Conservation (phyloP, 2,797 vertebrate genomes). For the Oreochromis grahami region DNA sequence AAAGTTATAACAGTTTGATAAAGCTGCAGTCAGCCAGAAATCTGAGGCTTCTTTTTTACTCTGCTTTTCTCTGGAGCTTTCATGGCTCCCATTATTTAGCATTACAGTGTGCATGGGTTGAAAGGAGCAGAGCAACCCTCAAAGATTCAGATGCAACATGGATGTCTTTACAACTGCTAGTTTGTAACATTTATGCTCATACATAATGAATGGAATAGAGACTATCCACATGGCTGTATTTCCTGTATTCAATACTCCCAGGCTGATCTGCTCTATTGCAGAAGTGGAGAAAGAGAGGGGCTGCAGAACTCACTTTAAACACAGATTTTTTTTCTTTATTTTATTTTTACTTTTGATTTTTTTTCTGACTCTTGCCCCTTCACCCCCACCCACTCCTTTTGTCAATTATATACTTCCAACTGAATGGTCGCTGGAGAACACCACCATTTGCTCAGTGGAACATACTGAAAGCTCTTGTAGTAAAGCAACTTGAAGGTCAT, state of each 20-base stretch:
- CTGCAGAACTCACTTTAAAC: constrained; percentile 56
- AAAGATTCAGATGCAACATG: constrained; percentile 51
- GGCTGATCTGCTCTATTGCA: constrained; percentile 45
- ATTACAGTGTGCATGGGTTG: constrained; percentile 28
- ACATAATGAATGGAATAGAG: constrained; percentile 69
- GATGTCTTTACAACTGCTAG: constrained; percentile 60
- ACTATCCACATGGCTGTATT: constrained; percentile 65
- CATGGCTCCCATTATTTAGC: constrained; percentile 44
- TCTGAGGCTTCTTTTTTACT: neutral
- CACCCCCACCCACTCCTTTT: neutral
- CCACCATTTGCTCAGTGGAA: constrained; percentile 52
- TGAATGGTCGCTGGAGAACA: constrained; percentile 62
- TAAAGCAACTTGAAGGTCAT: constrained; percentile 59
- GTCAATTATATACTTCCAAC: constrained; percentile 61
- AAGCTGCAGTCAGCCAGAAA: constrained; percentile 19
- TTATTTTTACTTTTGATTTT: constrained; percentile 22
- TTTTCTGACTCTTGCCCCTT: constrained; percentile 1
- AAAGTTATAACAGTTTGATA: constrained; percentile 6
- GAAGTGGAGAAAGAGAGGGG: constrained; percentile 41
- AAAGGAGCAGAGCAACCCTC: constrained; percentile 32
- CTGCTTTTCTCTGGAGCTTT: constrained; percentile 21
- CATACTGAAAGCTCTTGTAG: constrained; percentile 35
- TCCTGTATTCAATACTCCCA: constrained; percentile 60
- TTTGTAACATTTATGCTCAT: constrained; percentile 79
- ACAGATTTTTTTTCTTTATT: constrained; percentile 6